Evolutionary conservation across 2,888 invertebrate species (phyloP).

Genomic region (Marronus borbonicus): DNA sequence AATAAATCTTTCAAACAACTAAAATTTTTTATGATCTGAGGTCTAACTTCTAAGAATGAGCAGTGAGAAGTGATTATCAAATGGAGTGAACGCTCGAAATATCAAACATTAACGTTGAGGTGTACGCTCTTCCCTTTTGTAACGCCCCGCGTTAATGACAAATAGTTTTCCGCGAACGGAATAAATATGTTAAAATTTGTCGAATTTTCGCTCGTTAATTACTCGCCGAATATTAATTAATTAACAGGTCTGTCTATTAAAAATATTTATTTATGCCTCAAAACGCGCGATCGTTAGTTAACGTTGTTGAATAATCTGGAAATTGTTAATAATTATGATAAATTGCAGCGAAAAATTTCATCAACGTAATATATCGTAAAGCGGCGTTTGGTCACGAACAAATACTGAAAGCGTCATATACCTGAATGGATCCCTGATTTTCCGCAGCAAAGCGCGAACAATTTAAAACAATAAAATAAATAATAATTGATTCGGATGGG

Average conservation of each 20-base stretch:
- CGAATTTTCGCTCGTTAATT: not conserved
- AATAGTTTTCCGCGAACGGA: too few relatives aligned
- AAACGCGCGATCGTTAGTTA: not conserved
- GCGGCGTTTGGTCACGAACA: too few relatives aligned
- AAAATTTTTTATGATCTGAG: too few relatives aligned
- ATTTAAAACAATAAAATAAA: conserved; percentile 35
- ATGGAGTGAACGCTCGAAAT: too few relatives aligned
- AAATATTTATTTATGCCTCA: conserved; percentile 8
- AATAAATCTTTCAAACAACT: too few relatives aligned
- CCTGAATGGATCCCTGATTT: conserved; percentile 5
- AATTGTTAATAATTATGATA: conserved; percentile 20
- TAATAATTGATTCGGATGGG: conserved; percentile 16
- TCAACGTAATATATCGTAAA: not conserved
- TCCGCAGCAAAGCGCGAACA: not conserved
- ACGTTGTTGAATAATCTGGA: not conserved
- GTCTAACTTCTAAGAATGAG: too few relatives aligned
- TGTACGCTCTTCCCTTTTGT: too few relatives aligned
- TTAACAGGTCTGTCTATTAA: conserved; percentile 19
- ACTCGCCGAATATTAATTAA: conserved; percentile 8
- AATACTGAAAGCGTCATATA: not conserved
- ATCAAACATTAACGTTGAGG: too few relatives aligned
- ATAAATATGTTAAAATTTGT: not conserved
- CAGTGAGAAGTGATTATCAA: too few relatives aligned
- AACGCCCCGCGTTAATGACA: too few relatives aligned
- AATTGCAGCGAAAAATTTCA: not conserved